A percentile compares a stretch with the other conserved stretches of the same genome.
Evolutionary conservation across 2,888 invertebrate genomes (phyloP).

Genomic region (Callyntrura sp.): DNA sequence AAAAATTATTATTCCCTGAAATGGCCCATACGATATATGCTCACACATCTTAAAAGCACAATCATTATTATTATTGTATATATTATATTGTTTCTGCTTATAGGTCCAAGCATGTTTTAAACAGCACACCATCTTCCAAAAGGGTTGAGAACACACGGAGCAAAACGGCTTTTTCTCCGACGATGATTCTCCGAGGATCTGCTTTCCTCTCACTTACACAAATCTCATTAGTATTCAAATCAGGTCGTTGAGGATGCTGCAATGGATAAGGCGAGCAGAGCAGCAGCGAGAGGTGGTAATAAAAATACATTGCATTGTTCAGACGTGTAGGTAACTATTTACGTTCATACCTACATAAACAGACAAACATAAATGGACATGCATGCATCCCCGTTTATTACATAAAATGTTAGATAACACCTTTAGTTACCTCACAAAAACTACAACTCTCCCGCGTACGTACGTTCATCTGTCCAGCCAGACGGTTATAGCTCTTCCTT

Average conservation of each 20-base stretch:
- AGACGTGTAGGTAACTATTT: not conserved
- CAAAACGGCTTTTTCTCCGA: not conserved
- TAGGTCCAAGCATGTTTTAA: not conserved
- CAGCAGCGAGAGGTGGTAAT: constrained; percentile 47
- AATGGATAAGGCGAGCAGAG: constrained; percentile 45
- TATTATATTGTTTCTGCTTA: constrained; percentile 22
- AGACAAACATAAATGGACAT: constrained; percentile 36
- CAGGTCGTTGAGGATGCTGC: constrained; percentile 63
- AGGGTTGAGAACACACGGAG: constrained; percentile 8
- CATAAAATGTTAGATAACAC: constrained; percentile 62
- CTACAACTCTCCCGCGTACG: not conserved
- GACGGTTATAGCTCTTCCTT: too few relatives aligned
- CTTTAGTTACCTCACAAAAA: constrained; percentile 4
- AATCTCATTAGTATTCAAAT: constrained; percentile 76
- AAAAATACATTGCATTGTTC: constrained; percentile 58
- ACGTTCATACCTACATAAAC: constrained; percentile 45
- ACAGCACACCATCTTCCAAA: constrained; percentile 4
- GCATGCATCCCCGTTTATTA: constrained; percentile 30
- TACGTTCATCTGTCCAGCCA: not conserved
- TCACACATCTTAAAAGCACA: constrained; percentile 13
- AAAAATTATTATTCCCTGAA: constrained; percentile 54
- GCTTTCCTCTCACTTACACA: constrained; percentile 40
- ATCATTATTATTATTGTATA: not conserved
- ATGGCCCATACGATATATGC: constrained; percentile 44
- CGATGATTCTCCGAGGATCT: constrained; percentile 39